phyloP scores from a whole-genome alignment of 1,140 invertebrate species.

The Papilio helenus region DNA sequence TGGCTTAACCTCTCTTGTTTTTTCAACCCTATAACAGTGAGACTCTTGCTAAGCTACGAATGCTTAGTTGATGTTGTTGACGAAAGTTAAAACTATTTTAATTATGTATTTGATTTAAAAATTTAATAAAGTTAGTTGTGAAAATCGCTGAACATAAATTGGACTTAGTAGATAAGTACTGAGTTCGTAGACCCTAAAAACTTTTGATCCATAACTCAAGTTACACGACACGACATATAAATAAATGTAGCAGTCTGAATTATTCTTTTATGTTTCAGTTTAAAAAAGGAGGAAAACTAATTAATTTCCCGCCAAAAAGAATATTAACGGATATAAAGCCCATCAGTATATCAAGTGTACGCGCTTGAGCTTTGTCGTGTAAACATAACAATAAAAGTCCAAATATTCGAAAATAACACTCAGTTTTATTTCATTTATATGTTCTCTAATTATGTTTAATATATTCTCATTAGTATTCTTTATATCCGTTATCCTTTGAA shows the following conservation, averaged over 20 bases:
- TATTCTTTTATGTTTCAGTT: not conserved
- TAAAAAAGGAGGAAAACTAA: not conserved
- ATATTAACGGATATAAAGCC: slow-evolving; percentile 1
- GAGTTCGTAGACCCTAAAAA: too few species aligned
- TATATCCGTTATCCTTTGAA: slow-evolving; percentile 43
- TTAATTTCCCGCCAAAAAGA: slow-evolving; percentile 18
- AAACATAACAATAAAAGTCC: slow-evolving; percentile 27
- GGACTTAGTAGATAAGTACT: too few species aligned
- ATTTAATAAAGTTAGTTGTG: too few species aligned
- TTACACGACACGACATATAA: too few species aligned
- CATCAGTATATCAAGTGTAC: not conserved
- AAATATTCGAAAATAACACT: slow-evolving; percentile 30
- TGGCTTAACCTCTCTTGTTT: not conserved
- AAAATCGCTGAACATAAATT: too few species aligned
- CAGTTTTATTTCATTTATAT: slow-evolving; percentile 35
- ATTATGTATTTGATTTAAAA: too few species aligned
- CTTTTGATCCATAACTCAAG: too few species aligned
- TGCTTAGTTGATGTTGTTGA: not conserved
- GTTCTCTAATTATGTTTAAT: slow-evolving; percentile 38
- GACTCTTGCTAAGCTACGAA: not conserved
- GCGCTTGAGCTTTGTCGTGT: slow-evolving; percentile 27
- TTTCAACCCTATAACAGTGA: not conserved
- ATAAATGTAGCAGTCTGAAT: not conserved
- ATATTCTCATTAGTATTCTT: slow-evolving; percentile 34
- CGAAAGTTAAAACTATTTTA: too few species aligned